Conservation (phyloP, 2,113 vertebrate genomes). For the Percina caprodes region DNA sequence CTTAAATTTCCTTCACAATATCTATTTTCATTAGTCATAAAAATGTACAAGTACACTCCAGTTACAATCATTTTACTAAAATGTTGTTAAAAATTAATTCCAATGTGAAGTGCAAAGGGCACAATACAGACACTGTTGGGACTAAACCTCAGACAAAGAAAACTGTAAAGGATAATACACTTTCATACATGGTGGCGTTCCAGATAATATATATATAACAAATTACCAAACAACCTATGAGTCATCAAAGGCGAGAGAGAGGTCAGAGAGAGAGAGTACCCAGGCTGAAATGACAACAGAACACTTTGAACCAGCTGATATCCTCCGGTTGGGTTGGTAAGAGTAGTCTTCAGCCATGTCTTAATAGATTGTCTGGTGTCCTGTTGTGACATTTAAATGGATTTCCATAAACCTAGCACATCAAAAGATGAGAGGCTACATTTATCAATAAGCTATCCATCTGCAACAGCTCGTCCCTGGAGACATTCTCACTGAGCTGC, state of each 20-base stretch:
- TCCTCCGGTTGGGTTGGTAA: neutral
- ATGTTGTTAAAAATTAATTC: too few species aligned
- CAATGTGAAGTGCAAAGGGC: too few species aligned
- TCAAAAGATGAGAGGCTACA: constrained; percentile 43
- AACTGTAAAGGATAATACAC: neutral
- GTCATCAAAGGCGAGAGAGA: constrained; percentile 1
- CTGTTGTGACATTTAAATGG: constrained; percentile 49
- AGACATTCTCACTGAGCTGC: constrained; percentile 41
- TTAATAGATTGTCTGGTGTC: constrained; percentile 47
- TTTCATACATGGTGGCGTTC: neutral
- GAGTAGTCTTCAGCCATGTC: constrained; percentile 4
- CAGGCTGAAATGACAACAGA: neutral
- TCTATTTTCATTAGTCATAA: neutral
- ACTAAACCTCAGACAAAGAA: neutral
- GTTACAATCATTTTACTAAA: neutral
- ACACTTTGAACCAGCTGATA: constrained; percentile 24
- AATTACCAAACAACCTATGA: neutral
- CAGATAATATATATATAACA: constrained; percentile 7
- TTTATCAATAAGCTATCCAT: constrained; percentile 59
- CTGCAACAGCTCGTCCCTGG: constrained; percentile 39
- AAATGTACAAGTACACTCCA: too few species aligned
- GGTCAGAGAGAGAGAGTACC: neutral
- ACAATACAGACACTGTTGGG: too few species aligned
- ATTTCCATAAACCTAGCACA: constrained; percentile 58
- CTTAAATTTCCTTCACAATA: neutral